These are phyloP conservation scores for Oligia fasciuncula DNA, from an alignment of 2,888 invertebrate genomes.

Conservation along the genomic window DNA sequence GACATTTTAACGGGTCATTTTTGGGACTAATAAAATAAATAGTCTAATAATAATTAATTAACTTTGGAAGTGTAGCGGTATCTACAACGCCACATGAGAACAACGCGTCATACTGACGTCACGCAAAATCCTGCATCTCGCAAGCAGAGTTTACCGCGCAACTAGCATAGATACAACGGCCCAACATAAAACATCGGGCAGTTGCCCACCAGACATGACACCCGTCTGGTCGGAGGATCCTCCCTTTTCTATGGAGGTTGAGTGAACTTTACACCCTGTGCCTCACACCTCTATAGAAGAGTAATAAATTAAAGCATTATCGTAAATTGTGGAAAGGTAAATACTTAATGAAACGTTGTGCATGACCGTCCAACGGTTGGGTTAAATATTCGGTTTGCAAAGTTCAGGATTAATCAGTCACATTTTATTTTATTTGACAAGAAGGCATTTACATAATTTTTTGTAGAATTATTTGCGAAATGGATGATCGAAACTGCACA, in stretches of 20 bases:
- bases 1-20: conserved; percentile 7
- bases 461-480: neutral
- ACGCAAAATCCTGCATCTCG: no score
- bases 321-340: neutral
- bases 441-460: neutral
- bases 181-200: no score
- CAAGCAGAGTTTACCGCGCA: no score
- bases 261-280: no score
- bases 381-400: neutral
- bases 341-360: neutral
- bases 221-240: no score
- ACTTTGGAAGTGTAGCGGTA: neutral
- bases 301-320: neutral
- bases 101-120: no score
- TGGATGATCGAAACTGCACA: neutral
- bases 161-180: no score
- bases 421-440: neutral
- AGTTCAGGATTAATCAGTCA: neutral
- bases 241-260: no score
- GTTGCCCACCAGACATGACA: no score
- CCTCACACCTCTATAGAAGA: no score
- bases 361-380: no score
- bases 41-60: neutral
- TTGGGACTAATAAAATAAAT: conserved; percentile 1
- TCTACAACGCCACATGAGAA: no score